Conservation (phyloP, 2,113 vertebrate genomes). For the Myrmecophaga tridactyla region DNA sequence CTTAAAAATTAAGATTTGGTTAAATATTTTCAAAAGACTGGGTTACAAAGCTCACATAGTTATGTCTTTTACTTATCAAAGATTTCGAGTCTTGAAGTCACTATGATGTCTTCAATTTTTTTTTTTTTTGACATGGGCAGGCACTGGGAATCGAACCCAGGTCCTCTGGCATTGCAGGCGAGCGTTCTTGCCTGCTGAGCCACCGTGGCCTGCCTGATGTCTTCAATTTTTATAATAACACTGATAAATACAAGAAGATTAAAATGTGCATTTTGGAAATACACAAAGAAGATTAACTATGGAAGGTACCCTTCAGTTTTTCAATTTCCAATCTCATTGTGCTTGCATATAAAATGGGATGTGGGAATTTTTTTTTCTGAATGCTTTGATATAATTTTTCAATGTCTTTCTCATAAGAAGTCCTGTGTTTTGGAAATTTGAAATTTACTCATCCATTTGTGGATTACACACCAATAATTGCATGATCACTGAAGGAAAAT, state of each 20-base stretch:
- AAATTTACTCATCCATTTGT: neutral
- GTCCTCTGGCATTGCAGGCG: no score
- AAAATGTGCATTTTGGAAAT: constrained; percentile 20
- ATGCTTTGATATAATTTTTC: constrained; percentile 13
- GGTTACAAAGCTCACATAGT: neutral
- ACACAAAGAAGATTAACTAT: neutral
- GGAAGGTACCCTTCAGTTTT: neutral
- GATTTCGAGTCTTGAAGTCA: neutral
- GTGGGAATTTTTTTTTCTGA: neutral
- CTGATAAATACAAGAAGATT: neutral
- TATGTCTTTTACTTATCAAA: neutral
- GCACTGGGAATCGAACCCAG: no score
- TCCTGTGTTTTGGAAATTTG: neutral
- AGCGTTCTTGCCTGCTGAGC: no score
- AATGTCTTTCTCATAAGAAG: neutral
- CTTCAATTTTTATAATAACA: constrained; percentile 36
- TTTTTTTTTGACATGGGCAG: no score
- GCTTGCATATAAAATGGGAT: neutral
- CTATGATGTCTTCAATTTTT: neutral
- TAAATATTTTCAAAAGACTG: neutral
- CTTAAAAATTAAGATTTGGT: neutral
- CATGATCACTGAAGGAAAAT: neutral
- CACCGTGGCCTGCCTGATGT: no score
- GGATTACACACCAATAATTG: neutral
- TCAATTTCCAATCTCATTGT: neutral